Evolutionary conservation across 2,113 vertebrate species (phyloP), one percentile per base, ranked within the genome.

Genomic region (Diphyllodes magnificus): DNA sequence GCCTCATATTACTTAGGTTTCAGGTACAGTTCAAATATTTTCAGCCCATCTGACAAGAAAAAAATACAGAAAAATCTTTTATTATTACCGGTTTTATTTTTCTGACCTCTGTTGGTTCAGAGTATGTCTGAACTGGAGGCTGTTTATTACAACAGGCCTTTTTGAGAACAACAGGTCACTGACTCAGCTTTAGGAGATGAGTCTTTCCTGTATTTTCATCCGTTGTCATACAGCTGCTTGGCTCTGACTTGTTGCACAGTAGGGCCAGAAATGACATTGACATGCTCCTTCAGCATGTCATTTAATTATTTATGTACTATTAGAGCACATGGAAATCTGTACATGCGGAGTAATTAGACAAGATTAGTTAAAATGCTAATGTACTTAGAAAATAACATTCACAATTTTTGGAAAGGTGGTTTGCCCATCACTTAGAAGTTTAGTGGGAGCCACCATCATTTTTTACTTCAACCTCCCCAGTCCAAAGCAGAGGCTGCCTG

Each of bases 151-250:
- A 88, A 64, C 63, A 93, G 68, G 45, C 22, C 64, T 71, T 95
- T 93, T 25, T 72, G 60, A 75, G 95, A 90, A 83, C 60, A 86
- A 56, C 92, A 93, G 72, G 85, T 78, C 84, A 88, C 68, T 96
- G 94, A 97, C 72, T 96, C 96, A 96, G 72, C 85, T 94, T 81
- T 57, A 71, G 59, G 76, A 83, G 68, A 78, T 39, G 49, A 94
- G 76, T 71, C 61, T 84, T 94, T 97, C 72, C 85, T 96, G 56
- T 88, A 53, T 94, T 94, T 94, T 96, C 79, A 69, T 96, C 85
- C 0, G 0, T n/a, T 94, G 90, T 96, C 92, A 86, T 75, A 64
- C 64, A 82, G 76, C 79, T 68, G 66, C 76, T 78, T 0, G 0
- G 82, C 93, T 92, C 68, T 65, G 87, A 90, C 68, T 88, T 86